Percentiles rank a stretch among this genome's conserved stretches.
phyloP scores from a whole-genome alignment of 2,888 invertebrate genomes.

The Cheilosia soror region DNA sequence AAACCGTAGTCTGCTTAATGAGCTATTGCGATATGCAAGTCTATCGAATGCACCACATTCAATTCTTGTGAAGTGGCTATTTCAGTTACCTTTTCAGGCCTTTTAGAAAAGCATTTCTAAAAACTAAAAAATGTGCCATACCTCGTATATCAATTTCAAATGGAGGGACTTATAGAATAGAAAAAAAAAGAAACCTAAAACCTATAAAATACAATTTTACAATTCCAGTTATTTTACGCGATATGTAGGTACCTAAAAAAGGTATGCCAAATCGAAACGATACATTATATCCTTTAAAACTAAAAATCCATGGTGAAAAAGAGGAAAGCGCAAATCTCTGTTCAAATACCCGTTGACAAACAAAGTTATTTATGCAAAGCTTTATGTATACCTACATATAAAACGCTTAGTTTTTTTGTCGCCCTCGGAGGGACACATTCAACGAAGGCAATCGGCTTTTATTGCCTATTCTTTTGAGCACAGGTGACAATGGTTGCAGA shows the following conservation, averaged over 20 bases:
- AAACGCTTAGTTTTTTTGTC: background rate
- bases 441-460: slow-evolving; percentile 20
- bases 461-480: slow-evolving; percentile 6
- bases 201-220: background rate
- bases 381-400: background rate
- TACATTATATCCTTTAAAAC: slow-evolving; percentile 3
- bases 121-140: too few species aligned
- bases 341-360: slow-evolving; percentile 10
- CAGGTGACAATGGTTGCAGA: slow-evolving; percentile 18
- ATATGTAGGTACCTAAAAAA: background rate
- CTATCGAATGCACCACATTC: too few species aligned
- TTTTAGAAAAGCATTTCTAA: too few species aligned
- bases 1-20: too few species aligned
- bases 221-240: background rate
- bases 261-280: background rate
- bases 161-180: background rate
- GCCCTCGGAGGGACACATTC: background rate
- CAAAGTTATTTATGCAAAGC: slow-evolving; percentile 21
- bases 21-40: too few species aligned
- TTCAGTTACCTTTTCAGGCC: too few species aligned
- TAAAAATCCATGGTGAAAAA: slow-evolving; percentile 7
- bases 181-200: background rate
- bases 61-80: too few species aligned
- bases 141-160: too few species aligned
- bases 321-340: slow-evolving; percentile 5